Conservation (phyloP, 2,888 invertebrate genomes). For the Altica lythri region DNA sequence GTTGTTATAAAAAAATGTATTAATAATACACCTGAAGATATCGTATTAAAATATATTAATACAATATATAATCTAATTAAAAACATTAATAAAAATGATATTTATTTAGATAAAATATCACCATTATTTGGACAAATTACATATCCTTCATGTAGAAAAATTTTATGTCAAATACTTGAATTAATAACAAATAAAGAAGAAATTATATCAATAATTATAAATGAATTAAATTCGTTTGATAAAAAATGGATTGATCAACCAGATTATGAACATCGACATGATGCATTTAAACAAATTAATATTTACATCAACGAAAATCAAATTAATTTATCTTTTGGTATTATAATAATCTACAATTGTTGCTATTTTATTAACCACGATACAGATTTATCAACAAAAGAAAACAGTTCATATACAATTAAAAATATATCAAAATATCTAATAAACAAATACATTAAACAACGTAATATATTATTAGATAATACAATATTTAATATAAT, state of each 20-base stretch:
- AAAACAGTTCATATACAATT: constrained; percentile 76
- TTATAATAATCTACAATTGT: constrained; percentile 81
- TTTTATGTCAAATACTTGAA: constrained; percentile 67
- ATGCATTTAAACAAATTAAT: constrained; percentile 74
- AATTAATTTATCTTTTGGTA: constrained; percentile 68
- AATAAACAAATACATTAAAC: constrained; percentile 61
- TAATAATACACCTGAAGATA: constrained; percentile 68
- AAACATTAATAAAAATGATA: constrained; percentile 67
- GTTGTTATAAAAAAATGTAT: constrained; percentile 70
- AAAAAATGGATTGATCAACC: constrained; percentile 91
- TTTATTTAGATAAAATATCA: constrained; percentile 71
- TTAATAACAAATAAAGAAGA: constrained; percentile 62
- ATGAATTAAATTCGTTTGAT: constrained; percentile 85
- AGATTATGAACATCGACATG: constrained; percentile 81
- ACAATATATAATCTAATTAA: constrained; percentile 77
- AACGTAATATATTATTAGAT: constrained; percentile 72
- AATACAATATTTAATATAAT: constrained; percentile 76
- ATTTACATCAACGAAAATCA: constrained; percentile 58
- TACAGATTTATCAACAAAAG: constrained; percentile 82
- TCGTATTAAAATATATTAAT: constrained; percentile 70
- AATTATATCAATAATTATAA: constrained; percentile 59
- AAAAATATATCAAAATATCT: constrained; percentile 71
- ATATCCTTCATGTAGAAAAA: constrained; percentile 69
- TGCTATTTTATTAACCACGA: constrained; percentile 77
- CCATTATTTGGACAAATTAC: constrained; percentile 73